Evolutionary conservation across 2,888 invertebrate species (phyloP), one percentile per base, ranked within the genome.

Genomic region (Cyaniris semiargus): DNA sequence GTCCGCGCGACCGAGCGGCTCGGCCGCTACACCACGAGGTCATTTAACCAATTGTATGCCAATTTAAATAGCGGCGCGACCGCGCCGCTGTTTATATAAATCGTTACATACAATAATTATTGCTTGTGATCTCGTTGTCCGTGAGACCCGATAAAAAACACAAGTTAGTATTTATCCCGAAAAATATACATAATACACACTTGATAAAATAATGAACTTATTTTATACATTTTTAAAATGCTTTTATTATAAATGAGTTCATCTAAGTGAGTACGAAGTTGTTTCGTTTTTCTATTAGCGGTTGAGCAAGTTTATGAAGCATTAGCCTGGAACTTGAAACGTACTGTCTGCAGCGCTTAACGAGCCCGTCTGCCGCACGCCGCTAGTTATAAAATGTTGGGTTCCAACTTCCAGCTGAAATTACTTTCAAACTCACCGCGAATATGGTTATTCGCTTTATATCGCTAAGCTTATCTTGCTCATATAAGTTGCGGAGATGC

Each of bases 341-440:
- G 66, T 66, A 27, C 27, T 66, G 66, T 66, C 66, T 66, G 27
- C 66, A 2, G 1, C 27, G 27, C 66, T 66, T 66, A 66, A 66
- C 66, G 66, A 31, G 66, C 66, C 66, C 66, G 66, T 66, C 66
- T 31, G 66, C 27, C 66, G 66, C 66, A 66, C 66, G 27, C 66
- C 15, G 31, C 27, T 66, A 27, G 66, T 66, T 66, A 66, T 66
- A 66, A 66, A 66, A 18, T 31, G 66, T 31, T 66, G 18, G 66
- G 18, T 31, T 66, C 18, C 13, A 66, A 6, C 27, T 31, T 66
- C 18, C 13, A 66, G 15, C 27, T 66, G 27, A 60, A 60, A 66
- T 66, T 66, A 66, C 66, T 66, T 66, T 66, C 15, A 15, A 66
- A 66, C 27, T 31, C 27, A 7, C 66, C 15, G 27, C 15, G 27